These are phyloP conservation scores for Bedellia somnulentella DNA, from an alignment of 2,888 invertebrate genomes.

Conservation along the genomic window DNA sequence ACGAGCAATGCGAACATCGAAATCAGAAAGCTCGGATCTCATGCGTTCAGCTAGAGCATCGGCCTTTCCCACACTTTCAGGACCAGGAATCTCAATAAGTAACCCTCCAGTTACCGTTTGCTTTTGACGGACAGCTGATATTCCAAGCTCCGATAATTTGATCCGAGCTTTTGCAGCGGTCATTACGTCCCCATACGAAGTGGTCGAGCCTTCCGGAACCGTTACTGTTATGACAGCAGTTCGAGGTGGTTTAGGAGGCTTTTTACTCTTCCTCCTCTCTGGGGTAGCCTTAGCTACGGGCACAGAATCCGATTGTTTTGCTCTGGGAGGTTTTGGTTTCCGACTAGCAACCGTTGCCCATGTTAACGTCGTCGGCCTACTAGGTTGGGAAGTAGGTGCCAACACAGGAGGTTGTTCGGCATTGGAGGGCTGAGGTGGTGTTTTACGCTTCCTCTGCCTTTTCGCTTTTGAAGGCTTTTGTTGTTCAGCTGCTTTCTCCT, in stretches of 20 bases:
- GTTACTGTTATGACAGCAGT: slow-evolving; percentile 1
- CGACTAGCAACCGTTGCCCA: too few relatives aligned
- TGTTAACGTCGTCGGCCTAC: too few relatives aligned
- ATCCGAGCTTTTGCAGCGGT: neutral
- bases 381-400: too few relatives aligned
- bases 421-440: too few relatives aligned
- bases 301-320: too few relatives aligned
- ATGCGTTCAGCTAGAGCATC: neutral
- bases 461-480: too few relatives aligned
- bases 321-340: too few relatives aligned
- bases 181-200: neutral
- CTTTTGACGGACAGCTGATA: neutral
- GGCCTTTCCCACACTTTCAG: neutral
- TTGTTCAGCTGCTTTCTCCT: too few relatives aligned
- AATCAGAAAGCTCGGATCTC: neutral
- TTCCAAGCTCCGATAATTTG: neutral
- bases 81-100: neutral
- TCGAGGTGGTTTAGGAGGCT: neutral
- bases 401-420: too few relatives aligned
- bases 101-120: neutral
- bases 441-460: too few relatives aligned
- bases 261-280: neutral
- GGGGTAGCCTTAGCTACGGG: too few relatives aligned
- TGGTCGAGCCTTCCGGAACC: neutral
- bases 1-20: neutral